A percentile compares a stretch with the other conserved stretches of the same genome.
These are phyloP conservation scores for Emydura subglobosa DNA, from an alignment of 2,113 vertebrate genomes.

Conservation along the genomic window DNA sequence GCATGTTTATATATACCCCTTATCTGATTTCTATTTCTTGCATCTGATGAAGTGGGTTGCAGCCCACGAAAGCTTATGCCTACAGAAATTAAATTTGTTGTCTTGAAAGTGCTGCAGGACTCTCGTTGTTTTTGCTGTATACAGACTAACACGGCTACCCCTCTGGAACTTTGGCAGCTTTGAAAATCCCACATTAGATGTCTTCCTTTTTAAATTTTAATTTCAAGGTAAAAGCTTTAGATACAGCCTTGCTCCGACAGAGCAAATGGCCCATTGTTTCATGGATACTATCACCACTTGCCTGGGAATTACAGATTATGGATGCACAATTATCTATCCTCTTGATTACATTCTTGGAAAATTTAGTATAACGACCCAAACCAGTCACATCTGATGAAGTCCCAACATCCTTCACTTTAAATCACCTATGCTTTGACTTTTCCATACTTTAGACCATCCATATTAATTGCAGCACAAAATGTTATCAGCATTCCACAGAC, in stretches of 20 bases:
- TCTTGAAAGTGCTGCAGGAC: too few relatives aligned
- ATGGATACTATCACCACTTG: not conserved
- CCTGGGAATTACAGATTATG: not conserved
- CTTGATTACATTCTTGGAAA: not conserved
- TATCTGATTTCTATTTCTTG: too few relatives aligned
- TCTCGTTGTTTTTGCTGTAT: too few relatives aligned
- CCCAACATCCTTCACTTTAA: conserved; percentile 35
- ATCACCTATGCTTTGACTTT: conserved; percentile 25
- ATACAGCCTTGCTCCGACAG: not conserved
- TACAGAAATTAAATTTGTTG: too few relatives aligned
- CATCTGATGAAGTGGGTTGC: too few relatives aligned
- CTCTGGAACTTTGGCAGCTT: not conserved
- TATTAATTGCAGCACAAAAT: conserved; percentile 53
- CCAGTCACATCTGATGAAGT: not conserved
- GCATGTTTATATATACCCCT: too few relatives aligned
- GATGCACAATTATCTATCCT: not conserved
- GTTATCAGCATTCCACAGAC: conserved; percentile 69
- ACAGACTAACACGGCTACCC: too few relatives aligned
- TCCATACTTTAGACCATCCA: conserved; percentile 13
- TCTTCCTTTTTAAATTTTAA: not conserved
- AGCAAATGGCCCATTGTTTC: not conserved
- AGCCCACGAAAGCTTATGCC: too few relatives aligned
- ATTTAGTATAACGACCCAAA: not conserved
- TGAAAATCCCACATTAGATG: not conserved
- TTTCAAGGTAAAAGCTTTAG: not conserved